Evolutionary conservation across 2,797 vertebrate species (phyloP), one percentile per base, ranked within the genome.

Genomic region (Labeo calbasu): DNA sequence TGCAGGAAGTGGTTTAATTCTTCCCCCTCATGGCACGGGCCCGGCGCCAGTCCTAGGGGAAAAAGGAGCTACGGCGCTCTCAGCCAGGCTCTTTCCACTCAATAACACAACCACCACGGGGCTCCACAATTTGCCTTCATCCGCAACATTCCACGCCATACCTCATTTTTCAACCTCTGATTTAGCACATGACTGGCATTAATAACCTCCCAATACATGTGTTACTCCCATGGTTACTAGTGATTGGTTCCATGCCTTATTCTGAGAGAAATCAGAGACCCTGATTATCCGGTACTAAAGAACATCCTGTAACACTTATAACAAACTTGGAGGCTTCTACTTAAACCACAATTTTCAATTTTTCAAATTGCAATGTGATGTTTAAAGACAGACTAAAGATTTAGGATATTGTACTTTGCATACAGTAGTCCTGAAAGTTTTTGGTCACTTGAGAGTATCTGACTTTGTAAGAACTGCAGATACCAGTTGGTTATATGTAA

Each of bases 1-100:
- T 46, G 68, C 84, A 88, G 89, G 88, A 90, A 88, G 86, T 88
- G 87, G 89, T 87, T 83, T 79, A 80, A 83, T 87, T 86, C 85
- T 65, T 50, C 82, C 79, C 82, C 40, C 75, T 84, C 87, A 87
- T 85, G 78, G 85, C 78, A 77, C 28, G 23, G 84, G 85, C 70
- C 73, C 32, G 73, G 82, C 32, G 73, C 77, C 90, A 90, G 75
- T 84, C 65, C 77, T 78, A 36, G 75, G 79, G 76, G 46, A 80
- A 85, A 79, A 82, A 85, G 86, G 71, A 81, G 80, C 70, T 46
- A n/a, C 70, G 73, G 48, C 46, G 25, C 50, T 81, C 46, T 84
- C 70, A 81, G 78, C 61, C 50, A 85, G 69, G 71, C 72, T 79
- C 88, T 91, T 92, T 89, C 90, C 86, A 88, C 66, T 86, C 85